A percentile compares a stretch with the other conserved stretches of the same genome.
These are phyloP conservation scores for Phytoseiulus persimilis DNA, from an alignment of 2,888 invertebrate species.

Conservation along the genomic window DNA sequence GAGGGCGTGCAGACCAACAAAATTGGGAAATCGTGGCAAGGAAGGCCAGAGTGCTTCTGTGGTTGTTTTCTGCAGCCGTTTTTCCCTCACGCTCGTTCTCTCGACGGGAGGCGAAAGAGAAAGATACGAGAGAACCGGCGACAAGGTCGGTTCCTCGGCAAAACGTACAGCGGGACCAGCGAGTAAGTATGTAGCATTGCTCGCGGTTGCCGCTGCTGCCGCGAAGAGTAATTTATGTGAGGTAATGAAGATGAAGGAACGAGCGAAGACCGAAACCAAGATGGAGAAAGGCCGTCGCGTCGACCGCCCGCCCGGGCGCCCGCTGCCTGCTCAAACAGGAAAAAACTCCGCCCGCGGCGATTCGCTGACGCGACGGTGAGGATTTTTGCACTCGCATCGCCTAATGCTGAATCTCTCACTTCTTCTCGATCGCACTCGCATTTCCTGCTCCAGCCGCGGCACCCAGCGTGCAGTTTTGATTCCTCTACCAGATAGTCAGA, in stretches of 20 bases:
- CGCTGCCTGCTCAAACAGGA: not conserved
- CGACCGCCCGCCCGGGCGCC: not conserved
- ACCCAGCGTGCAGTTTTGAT: not conserved
- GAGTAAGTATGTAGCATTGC: not conserved
- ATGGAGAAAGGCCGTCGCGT: not conserved
- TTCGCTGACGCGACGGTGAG: not conserved
- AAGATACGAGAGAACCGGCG: not conserved
- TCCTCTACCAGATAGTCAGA: no score
- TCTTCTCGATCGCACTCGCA: not conserved
- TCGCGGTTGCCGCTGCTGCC: not conserved
- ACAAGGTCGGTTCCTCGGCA: not conserved
- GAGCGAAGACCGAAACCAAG: not conserved
- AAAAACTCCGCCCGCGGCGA: not conserved
- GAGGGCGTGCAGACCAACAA: not conserved
- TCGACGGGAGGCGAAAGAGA: not conserved
- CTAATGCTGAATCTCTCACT: not conserved
- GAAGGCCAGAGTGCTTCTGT: not conserved
- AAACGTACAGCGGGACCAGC: not conserved
- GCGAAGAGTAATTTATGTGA: not conserved
- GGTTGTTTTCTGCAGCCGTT: not conserved
- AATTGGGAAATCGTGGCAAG: not conserved
- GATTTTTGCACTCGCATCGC: not conserved
- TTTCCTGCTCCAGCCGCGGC: not conserved
- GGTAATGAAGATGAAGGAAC: slow-evolving; percentile 5
- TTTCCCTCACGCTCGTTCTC: not conserved